Percentiles rank a stretch among this genome's conserved stretches.
Evolutionary conservation across 2,888 invertebrate species (phyloP).

Genomic region (Pammene aurita): DNA sequence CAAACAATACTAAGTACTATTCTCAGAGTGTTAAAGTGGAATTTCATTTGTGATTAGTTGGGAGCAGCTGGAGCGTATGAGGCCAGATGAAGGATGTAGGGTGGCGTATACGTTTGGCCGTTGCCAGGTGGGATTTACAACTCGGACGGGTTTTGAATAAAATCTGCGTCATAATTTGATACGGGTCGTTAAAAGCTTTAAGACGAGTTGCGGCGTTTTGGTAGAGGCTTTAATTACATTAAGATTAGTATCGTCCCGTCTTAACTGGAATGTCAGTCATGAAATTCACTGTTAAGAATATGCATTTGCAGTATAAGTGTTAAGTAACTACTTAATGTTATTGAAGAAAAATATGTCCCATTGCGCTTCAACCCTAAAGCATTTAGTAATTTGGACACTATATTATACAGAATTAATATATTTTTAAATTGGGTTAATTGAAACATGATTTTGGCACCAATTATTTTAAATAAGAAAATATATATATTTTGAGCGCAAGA

Average conservation of each 20-base stretch:
- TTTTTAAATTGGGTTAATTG: no score
- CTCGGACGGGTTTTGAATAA: conserved; percentile 51
- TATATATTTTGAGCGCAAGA: no score
- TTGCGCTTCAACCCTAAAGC: no score
- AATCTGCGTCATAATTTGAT: conserved; percentile 52
- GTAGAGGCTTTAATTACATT: conserved; percentile 5
- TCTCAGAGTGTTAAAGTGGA: conserved; percentile 42
- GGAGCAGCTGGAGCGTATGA: conserved; percentile 42
- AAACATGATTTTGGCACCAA: no score
- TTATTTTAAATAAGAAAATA: no score
- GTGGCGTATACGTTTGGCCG: conserved; percentile 44
- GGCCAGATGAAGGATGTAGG: conserved; percentile 48
- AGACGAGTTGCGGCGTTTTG: conserved; percentile 29
- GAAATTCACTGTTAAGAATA: not conserved
- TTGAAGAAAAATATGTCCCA: no score
- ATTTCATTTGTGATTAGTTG: conserved; percentile 42
- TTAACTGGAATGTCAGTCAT: conserved; percentile 7
- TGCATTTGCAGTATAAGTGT: not conserved
- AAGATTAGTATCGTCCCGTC: conserved; percentile 19
- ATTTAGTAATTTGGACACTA: no score
- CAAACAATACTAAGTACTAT: conserved; percentile 41
- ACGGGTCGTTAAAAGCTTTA: conserved; percentile 44
- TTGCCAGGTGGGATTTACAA: conserved; percentile 55
- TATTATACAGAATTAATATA: no score
- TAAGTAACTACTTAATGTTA: not conserved